Base-by-base conservation (phyloP, 2,113 vertebrate species). In the Silurus meridionalis region DNA sequence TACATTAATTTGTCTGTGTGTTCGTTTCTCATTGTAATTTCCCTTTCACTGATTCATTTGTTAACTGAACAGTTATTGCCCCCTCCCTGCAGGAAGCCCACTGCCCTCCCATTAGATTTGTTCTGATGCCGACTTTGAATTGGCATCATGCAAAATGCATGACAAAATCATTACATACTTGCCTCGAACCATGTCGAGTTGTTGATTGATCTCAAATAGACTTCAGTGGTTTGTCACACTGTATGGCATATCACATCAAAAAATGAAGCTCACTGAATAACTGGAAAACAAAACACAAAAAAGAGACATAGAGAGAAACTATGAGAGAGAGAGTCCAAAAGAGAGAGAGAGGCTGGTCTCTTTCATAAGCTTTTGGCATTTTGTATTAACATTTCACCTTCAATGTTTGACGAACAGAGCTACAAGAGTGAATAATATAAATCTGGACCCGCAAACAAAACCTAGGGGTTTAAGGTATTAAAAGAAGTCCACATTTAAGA, bases 331-430 rank as follows among this genome's bases (percentile, higher is more conserved):
- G 61, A 67, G 28, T 50, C 72, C 23, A 60, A 80, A 75, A 28
- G 25, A 71, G 72, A 67, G 28, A 83, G 72, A 58, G 28, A 84
- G 82, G 23, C 66, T 46, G 58, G 50, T 85, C 78, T 82, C 5
- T 64, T 80, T 80, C 83, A 75, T 67, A 50, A 85, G 52, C 77
- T 81, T 80, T 79, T 67, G 74, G 48, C 72, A 23, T 57, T 78
- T 28, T 53, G 55, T 80, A 60, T 60, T 60, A 80, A 80, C 78
- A 11, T 80, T 82, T 13, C 80, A 25, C 60, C 46, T 50, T 64
- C 6, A 5, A 13, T n/a, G 52, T 52, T 82, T 57, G 11, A 28
- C 3, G 57, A 80, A 21, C 80, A 82, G 15, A 64, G 80, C 46
- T 81, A 48, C 37, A 81, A 81, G 23, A 64, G 60, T 64, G 37